Percentiles rank a stretch among this genome's conserved stretches.
Conservation (phyloP, 2,113 vertebrate genomes). For the Oreocharis arfaki region DNA sequence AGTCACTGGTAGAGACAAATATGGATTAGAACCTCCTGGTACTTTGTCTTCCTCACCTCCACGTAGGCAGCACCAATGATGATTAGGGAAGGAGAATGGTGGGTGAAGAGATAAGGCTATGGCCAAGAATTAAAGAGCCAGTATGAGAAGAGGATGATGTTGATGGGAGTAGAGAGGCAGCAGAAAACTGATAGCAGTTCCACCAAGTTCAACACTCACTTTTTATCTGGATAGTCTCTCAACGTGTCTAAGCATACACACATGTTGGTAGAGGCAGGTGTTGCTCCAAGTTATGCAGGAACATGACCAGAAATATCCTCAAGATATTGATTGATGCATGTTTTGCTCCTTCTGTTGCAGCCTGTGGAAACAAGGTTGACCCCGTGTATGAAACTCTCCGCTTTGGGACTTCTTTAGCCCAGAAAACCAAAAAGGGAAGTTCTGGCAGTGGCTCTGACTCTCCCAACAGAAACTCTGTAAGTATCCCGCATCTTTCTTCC, state of each 20-base stretch:
- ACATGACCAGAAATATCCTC: background rate
- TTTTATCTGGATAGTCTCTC: background rate
- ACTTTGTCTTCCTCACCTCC: background rate
- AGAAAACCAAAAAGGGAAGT: slow-evolving; percentile 88
- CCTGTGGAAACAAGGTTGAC: slow-evolving; percentile 97
- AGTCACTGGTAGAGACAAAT: background rate
- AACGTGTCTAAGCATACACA: background rate
- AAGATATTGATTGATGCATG: background rate
- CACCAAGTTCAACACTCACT: background rate
- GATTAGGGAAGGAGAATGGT: background rate
- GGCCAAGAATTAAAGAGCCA: rapidly evolving
- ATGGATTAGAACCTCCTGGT: background rate
- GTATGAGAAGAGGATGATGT: background rate
- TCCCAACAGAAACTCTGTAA: slow-evolving; percentile 90
- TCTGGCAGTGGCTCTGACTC: slow-evolving; percentile 88
- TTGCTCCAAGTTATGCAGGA: background rate
- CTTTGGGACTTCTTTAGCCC: slow-evolving; percentile 95
- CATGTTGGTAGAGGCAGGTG: background rate
- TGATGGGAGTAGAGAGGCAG: background rate
- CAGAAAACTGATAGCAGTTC: background rate
- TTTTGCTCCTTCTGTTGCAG: slow-evolving; percentile 70
- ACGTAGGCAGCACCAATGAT: background rate
- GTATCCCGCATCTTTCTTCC: background rate
- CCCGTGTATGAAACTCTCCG: slow-evolving; percentile 96
- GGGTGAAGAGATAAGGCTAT: background rate